These are phyloP conservation scores for Synergus laeviventris DNA, from an alignment of 2,888 invertebrate genomes.

Conservation along the genomic window DNA sequence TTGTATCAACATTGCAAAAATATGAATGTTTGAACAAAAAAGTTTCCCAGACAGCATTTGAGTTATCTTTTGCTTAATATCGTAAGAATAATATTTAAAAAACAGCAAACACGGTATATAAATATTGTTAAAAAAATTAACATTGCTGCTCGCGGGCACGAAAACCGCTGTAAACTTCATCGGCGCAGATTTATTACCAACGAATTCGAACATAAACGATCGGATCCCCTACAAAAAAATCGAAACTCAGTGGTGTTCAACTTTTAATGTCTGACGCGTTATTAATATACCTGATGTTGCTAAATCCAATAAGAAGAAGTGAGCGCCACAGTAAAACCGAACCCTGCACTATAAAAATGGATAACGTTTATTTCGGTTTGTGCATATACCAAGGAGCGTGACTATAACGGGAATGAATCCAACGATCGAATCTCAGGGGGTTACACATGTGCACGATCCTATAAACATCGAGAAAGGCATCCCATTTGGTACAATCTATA, in stretches of 20 bases:
- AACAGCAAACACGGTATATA: constrained; percentile 7
- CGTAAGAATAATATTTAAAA: constrained; percentile 9
- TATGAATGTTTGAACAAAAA: not conserved
- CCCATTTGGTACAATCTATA: constrained; percentile 1
- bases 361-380: constrained; percentile 37
- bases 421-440: constrained; percentile 14
- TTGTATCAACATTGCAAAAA: not conserved
- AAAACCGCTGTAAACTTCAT: constrained; percentile 27
- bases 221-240: constrained; percentile 2
- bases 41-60: not conserved
- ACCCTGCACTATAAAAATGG: constrained; percentile 11
- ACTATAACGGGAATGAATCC: constrained; percentile 22
- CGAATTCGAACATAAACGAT: constrained; percentile 34
- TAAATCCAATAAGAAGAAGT: not conserved
- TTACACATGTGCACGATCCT: not conserved
- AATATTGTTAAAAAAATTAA: constrained; percentile 20
- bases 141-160: constrained; percentile 4
- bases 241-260: constrained; percentile 6
- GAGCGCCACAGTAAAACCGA: constrained; percentile 10
- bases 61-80: not conserved
- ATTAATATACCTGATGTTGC: not conserved
- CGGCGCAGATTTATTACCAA: constrained; percentile 16
- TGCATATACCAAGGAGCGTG: constrained; percentile 6
- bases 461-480: not conserved
- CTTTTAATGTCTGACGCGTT: not conserved